Conservation (phyloP, 2,888 invertebrate species). For the Metacarcinus magister region DNA sequence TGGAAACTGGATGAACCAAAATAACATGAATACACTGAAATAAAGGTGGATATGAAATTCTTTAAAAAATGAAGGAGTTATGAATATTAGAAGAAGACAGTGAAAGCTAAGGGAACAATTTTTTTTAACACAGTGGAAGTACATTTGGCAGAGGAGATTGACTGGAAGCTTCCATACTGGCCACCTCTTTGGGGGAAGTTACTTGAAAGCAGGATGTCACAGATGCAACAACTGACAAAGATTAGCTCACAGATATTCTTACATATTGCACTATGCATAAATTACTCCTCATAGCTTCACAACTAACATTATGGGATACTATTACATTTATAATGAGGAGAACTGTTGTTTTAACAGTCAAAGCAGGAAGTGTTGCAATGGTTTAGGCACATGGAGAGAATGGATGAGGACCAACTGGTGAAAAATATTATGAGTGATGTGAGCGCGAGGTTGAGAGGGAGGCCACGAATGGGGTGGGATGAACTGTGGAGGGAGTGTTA, state of each 20-base stretch:
- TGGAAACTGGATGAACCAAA: not conserved
- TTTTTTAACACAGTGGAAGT: not conserved
- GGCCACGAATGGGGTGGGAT: no score
- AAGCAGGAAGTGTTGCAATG: no score
- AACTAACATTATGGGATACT: not conserved
- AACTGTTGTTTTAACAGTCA: no score
- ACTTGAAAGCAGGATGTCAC: not conserved
- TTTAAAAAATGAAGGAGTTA: not conserved
- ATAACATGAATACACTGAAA: not conserved
- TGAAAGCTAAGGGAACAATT: not conserved
- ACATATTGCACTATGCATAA: not conserved
- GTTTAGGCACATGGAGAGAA: no score
- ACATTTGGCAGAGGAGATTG: not conserved
- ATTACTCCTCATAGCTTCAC: not conserved
- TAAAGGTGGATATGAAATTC: no score
- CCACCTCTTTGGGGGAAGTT: not conserved
- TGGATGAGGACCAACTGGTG: no score
- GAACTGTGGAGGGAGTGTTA: no score
- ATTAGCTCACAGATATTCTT: not conserved
- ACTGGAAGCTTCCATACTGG: not conserved
- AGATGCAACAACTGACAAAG: not conserved
- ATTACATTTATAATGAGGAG: not conserved
- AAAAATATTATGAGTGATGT: no score
- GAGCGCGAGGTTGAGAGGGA: no score
- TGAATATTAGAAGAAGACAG: not conserved